phyloP scores from a whole-genome alignment of 2,113 vertebrate genomes.

The Tychaedon coryphoeus region DNA sequence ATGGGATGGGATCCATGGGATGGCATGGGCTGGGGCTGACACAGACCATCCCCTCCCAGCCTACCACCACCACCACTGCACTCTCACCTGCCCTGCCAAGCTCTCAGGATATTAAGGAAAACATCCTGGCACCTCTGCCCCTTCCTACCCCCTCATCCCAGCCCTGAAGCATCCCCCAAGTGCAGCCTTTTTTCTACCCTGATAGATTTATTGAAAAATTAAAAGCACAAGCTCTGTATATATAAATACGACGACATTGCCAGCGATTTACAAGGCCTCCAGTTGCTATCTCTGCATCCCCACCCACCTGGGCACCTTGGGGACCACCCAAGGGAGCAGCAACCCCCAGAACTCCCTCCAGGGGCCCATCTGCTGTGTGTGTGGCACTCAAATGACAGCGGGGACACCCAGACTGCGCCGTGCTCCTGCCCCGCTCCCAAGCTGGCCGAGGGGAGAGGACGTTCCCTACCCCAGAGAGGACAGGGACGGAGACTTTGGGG shows the following conservation, averaged over 20 bases:
- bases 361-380: not conserved
- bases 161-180: too few relatives aligned
- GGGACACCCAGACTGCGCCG: not conserved
- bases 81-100: too few relatives aligned
- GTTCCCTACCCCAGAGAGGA: not conserved
- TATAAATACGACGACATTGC: conserved; percentile 79
- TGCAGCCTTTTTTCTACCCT: not conserved
- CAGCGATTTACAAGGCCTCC: conserved; percentile 77
- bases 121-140: too few relatives aligned
- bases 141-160: too few relatives aligned
- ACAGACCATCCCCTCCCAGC: too few relatives aligned
- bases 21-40: too few relatives aligned
- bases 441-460: not conserved
- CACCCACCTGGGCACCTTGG: not conserved
- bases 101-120: too few relatives aligned
- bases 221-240: conserved; percentile 87
- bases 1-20: too few relatives aligned
- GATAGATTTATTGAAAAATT: conserved; percentile 90
- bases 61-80: too few relatives aligned
- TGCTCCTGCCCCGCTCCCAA: not conserved
- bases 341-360: not conserved
- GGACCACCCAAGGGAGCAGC: not conserved
- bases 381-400: conserved; percentile 56
- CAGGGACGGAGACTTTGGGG: not conserved
- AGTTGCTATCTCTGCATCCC: conserved; percentile 21